A percentile compares a stretch with the other conserved stretches of the same genome.
Evolutionary conservation across 2,113 vertebrate species (phyloP).

Genomic region (Bagarius yarrelli): DNA sequence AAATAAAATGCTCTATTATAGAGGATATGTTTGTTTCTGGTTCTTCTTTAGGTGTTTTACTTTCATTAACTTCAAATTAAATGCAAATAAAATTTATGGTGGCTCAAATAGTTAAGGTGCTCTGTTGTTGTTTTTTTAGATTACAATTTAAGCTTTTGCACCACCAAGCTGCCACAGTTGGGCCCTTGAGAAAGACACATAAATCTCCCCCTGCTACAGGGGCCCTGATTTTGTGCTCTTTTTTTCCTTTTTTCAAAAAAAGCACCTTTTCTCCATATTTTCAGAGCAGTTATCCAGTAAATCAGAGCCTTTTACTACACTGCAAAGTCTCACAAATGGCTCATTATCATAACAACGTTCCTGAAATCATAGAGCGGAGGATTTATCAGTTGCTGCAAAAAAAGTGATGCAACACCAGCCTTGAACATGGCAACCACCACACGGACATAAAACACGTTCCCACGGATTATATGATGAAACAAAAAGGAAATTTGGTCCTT

Average conservation of each 20-base stretch:
- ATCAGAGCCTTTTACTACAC: background rate
- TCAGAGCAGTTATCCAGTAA: too few species aligned
- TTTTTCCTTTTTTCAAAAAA: too few species aligned
- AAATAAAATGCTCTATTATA: too few species aligned
- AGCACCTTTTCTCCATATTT: background rate
- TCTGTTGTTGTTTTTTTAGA: too few species aligned
- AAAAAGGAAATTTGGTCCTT: slow-evolving; percentile 25
- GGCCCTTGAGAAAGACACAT: too few species aligned
- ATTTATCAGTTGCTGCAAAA: slow-evolving; percentile 20
- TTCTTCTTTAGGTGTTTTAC: background rate
- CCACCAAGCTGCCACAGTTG: too few species aligned
- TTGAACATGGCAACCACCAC: slow-evolving; percentile 10
- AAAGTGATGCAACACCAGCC: slow-evolving; percentile 32
- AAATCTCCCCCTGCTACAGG: too few species aligned
- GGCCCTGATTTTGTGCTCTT: too few species aligned
- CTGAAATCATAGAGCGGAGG: slow-evolving; percentile 4
- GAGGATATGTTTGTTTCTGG: background rate
- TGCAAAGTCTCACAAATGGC: background rate
- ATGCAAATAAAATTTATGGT: too few species aligned
- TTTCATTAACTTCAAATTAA: too few species aligned
- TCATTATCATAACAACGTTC: slow-evolving; percentile 15
- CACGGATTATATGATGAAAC: slow-evolving; percentile 34
- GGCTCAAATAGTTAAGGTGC: too few species aligned
- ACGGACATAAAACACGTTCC: slow-evolving; percentile 9
- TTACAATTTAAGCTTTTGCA: too few species aligned